Base-by-base conservation (phyloP, 1,140 invertebrate species). In the Leptestheria dahalacensis region DNA sequence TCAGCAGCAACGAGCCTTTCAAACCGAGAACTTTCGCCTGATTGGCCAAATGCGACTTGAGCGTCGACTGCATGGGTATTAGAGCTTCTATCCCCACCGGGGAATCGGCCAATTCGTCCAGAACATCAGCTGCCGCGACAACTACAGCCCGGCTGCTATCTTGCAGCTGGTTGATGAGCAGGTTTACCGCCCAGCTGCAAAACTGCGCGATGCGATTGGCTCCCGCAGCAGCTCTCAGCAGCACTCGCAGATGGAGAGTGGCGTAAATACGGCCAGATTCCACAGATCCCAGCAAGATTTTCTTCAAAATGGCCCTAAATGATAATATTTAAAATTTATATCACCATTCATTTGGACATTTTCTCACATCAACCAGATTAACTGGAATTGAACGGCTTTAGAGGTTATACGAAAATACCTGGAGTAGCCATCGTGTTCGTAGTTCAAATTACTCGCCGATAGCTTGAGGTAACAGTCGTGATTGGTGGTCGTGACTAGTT, bases 381-480 rank as follows among this genome's bases (percentile, higher is more conserved):
- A n/a, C n/a, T n/a, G n/a, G n/a, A n/a, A n/a, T n/a, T n/a, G n/a
- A n/a, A n/a, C n/a, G n/a, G n/a, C n/a, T n/a, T n/a, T 11, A 9
- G 48, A 9, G 23, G n/a, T 70, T 69, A 60, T 1, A 69, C 68
- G 65, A 53, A 69, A 70, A 60, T 84, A 82, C 60, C 87, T 78
- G 12, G 84, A 78, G 63, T 79, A 76, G 1, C 81, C 80, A 65
- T 86, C 81, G 48, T 78, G 70, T 0, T 80, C 79, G 67, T 95
- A 97, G 72, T 94, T 88, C 56, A 97, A 73, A 64, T 85, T 85
- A 0, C 91, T 92, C 21, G 93, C 79, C 54, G 92, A 86, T 24
- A 97, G 74, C 70, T 96, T 96, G 0, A 93, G 82, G 69, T 96
- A 96, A 67, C 87, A 87, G 64, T 91, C 88, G 69, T 93, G 87